Conservation (phyloP, 2,797 vertebrate species). For the Bradypodion pumilum region DNA sequence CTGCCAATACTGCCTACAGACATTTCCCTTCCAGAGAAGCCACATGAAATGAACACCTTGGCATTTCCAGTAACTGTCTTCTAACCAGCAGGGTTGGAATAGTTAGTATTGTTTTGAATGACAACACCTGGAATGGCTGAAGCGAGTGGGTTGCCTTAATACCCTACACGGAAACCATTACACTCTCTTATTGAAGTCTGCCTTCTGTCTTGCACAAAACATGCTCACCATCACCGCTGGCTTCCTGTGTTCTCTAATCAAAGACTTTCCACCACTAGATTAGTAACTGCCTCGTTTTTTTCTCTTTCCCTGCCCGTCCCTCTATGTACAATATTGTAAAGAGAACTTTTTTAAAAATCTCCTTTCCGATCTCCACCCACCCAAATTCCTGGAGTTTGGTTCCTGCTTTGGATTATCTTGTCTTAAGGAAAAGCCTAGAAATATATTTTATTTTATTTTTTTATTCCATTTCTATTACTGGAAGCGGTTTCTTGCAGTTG, state of each 20-base stretch:
- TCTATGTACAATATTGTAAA: background rate
- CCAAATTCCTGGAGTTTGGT: background rate
- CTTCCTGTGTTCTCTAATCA: conserved; percentile 66
- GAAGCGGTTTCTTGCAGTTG: conserved; percentile 41
- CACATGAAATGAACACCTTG: background rate
- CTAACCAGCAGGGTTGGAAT: background rate
- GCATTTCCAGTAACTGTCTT: background rate
- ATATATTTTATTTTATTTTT: too few relatives aligned
- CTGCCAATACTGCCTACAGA: background rate
- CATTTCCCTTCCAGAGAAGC: background rate
- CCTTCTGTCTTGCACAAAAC: conserved; percentile 63
- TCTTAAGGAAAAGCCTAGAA: background rate
- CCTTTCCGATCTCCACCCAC: background rate
- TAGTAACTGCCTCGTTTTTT: background rate
- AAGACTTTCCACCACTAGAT: conserved; percentile 21
- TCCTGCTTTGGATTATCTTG: conserved; percentile 24
- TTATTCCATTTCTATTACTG: background rate
- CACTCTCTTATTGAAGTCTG: background rate
- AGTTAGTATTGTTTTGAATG: background rate
- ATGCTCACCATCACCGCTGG: background rate
- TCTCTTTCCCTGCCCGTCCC: conserved; percentile 52
- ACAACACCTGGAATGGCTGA: background rate
- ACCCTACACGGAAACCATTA: too few relatives aligned
- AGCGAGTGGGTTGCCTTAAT: background rate
- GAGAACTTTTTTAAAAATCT: too few relatives aligned